phyloP scores from a whole-genome alignment of 2,113 vertebrate species.

The Prietella phreatophila region DNA sequence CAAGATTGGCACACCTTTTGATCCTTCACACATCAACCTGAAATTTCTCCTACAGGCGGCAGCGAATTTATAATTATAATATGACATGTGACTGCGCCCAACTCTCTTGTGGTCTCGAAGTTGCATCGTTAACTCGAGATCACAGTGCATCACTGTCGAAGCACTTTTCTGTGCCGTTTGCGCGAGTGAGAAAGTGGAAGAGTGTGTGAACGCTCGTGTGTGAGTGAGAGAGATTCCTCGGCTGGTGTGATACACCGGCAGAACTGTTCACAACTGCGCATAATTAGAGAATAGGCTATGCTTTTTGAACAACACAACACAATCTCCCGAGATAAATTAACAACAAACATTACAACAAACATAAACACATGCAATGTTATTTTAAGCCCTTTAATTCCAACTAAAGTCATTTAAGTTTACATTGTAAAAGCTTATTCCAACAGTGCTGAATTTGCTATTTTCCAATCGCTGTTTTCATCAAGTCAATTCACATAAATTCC shows the following conservation, averaged over 20 bases:
- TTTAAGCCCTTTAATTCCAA: not conserved
- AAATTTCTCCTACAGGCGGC: slow-evolving; percentile 34
- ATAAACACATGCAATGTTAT: not conserved
- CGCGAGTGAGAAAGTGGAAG: not conserved
- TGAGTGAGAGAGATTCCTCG: not conserved
- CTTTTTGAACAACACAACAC: not conserved
- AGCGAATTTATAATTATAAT: slow-evolving; percentile 43
- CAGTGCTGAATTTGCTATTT: not conserved
- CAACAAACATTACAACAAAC: not conserved
- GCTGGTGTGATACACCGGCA: not conserved
- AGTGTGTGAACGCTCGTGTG: not conserved
- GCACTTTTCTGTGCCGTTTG: slow-evolving; percentile 5
- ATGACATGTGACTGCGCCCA: slow-evolving; percentile 28
- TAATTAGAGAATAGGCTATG: not conserved
- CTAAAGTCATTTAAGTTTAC: not conserved
- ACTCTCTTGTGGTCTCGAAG: slow-evolving; percentile 44
- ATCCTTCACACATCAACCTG: slow-evolving; percentile 18
- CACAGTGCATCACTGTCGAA: slow-evolving; percentile 38
- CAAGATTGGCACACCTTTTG: slow-evolving; percentile 40
- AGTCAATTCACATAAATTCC: not conserved
- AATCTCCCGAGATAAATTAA: not conserved
- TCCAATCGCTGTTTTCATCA: not conserved
- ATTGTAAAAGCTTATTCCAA: not conserved
- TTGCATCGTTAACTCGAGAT: slow-evolving; percentile 41
- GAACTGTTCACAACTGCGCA: not conserved